phyloP scores from a whole-genome alignment of 2,113 vertebrate species.

The Malurus alboscapulatus region DNA sequence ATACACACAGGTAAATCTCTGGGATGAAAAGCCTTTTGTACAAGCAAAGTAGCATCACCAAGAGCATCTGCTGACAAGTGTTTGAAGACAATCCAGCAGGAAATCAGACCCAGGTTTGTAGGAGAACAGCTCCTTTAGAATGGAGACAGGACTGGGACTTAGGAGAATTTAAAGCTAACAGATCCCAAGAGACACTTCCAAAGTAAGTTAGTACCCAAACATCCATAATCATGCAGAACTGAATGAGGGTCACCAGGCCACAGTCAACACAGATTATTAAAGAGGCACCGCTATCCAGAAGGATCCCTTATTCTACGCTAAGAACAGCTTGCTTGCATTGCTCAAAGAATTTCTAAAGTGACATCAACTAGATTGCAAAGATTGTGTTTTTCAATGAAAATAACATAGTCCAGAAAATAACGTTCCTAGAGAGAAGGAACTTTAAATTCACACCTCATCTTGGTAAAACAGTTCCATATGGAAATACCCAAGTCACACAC shows the following conservation, averaged over 20 bases:
- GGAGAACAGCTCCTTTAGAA: not conserved
- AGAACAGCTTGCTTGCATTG: not conserved
- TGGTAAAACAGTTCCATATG: constrained; percentile 33
- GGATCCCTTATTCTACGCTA: not conserved
- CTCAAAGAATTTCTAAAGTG: not conserved
- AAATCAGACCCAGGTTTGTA: not conserved
- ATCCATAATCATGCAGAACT: not conserved
- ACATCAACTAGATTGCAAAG: not conserved
- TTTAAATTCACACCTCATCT: constrained; percentile 11
- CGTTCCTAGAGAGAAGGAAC: not conserved
- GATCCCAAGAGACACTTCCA: not conserved
- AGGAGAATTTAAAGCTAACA: not conserved
- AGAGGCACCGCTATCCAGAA: not conserved
- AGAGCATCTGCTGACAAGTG: not conserved
- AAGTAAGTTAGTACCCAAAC: not conserved
- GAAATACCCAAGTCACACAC: constrained; percentile 1
- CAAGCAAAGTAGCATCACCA: not conserved
- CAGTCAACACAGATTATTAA: not conserved
- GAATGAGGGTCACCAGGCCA: not conserved
- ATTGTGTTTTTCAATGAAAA: not conserved
- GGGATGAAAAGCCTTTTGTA: not conserved
- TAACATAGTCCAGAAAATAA: not conserved
- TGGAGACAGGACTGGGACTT: not conserved
- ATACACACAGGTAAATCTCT: not conserved
- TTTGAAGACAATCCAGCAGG: not conserved